A percentile compares a stretch with the other conserved stretches of the same genome.
Evolutionary conservation across 1,140 invertebrate species (phyloP).

Genomic region (Procambarus clarkii): DNA sequence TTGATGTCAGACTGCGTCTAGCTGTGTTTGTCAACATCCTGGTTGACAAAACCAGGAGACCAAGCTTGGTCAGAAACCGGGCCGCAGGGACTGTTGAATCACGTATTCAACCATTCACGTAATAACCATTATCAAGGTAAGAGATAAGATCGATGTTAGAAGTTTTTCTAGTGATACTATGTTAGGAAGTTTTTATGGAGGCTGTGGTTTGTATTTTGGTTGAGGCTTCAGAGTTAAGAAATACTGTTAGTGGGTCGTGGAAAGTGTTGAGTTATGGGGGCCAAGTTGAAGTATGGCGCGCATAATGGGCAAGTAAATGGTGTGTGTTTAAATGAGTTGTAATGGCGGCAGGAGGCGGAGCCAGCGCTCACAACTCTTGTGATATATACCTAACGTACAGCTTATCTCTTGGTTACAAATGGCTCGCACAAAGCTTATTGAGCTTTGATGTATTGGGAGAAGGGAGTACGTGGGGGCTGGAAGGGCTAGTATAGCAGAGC

Average conservation of each 20-base stretch:
- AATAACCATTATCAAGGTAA: too few relatives aligned
- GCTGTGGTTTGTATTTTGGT: too few relatives aligned
- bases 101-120: too few relatives aligned
- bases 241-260: background rate
- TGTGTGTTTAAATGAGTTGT: slow-evolving; percentile 22
- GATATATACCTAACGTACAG: background rate
- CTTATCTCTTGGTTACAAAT: background rate
- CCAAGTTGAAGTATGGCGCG: slow-evolving; percentile 9
- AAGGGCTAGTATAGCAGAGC: too few relatives aligned
- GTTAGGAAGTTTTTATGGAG: too few relatives aligned
- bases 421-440: background rate
- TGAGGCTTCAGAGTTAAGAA: background rate
- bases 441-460: background rate
- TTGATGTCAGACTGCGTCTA: too few relatives aligned
- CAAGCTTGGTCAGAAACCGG: too few relatives aligned
- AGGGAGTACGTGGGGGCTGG: background rate
- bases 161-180: too few relatives aligned
- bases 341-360: slow-evolving; percentile 13
- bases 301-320: slow-evolving; percentile 22
- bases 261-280: slow-evolving; percentile 12
- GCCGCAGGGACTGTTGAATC: too few relatives aligned
- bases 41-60: too few relatives aligned
- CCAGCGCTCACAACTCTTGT: background rate
- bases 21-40: too few relatives aligned
- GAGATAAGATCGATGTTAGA: too few relatives aligned